Evolutionary conservation across 2,888 invertebrate species (phyloP), one percentile per base, ranked within the genome.

Genomic region (Meliscaeva auricollis): DNA sequence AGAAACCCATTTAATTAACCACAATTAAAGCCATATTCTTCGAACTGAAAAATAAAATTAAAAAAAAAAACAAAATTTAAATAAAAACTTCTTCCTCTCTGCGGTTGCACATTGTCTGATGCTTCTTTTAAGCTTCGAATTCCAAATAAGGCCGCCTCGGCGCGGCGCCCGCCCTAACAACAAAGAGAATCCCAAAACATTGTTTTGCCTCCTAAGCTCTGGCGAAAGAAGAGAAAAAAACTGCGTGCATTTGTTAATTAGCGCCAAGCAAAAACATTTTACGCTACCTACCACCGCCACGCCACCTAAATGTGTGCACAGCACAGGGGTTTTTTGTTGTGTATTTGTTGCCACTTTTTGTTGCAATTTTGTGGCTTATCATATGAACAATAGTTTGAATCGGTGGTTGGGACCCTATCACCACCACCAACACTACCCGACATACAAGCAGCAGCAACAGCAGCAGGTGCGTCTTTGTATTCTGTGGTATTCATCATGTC

Each of bases 281-380:
- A 15, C 35, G n/a, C n/a, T n/a, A n/a, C 17, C 30, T 15, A 20
- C 22, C 48, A 11, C 22, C 32, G 11, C n/a, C n/a, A 3, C 9
- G 11, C 38, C 38, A 38, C 35, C 13, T 38, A 38, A 26, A 26
- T 50, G 15, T 58, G 15, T 35, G 35, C 11, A 0, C 2, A 26
- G 26, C n/a, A n/a, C n/a, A 26, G 26, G 38, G 35, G 38, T n/a
- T 50, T 56, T 56, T 26, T 60, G 54, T 30, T 56, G 35, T 60
- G 54, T 30, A 26, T 64, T 41, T 30, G 73, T 44, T 58, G 13
- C 17, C 6, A 38, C 17, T 41, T 82, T 82, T 73, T 82, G 83
- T 76, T 84, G 84, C 84, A 80, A 75, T 84, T 84, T 84, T 80
- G 80, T 60, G 84, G 79, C 26, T 79, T 79, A 70, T 66, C 58